These are phyloP conservation scores for Apaloderma vittatum DNA, from an alignment of 2,113 vertebrate genomes.

Conservation along the genomic window DNA sequence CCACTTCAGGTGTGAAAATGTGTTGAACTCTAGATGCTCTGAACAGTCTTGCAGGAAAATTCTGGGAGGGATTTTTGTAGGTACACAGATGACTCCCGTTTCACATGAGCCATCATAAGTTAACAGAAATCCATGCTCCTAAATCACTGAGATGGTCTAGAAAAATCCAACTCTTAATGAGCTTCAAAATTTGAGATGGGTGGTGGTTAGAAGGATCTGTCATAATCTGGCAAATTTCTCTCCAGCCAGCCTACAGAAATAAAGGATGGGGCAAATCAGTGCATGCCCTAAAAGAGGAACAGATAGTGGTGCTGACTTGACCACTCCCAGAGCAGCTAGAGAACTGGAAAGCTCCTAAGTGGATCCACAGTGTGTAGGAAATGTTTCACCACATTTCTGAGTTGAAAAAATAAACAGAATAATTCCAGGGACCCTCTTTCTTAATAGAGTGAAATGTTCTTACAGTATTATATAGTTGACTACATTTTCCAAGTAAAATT, in stretches of 20 bases:
- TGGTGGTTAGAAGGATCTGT: neutral
- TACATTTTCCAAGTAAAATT: neutral
- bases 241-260: neutral
- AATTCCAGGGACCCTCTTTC: neutral
- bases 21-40: neutral
- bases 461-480: neutral
- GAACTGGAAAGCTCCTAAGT: neutral
- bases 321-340: rapidly evolving
- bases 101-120: neutral
- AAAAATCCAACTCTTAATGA: neutral
- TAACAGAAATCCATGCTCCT: neutral
- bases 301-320: neutral
- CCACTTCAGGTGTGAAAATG: neutral
- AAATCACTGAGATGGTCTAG: neutral
- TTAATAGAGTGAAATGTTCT: neutral
- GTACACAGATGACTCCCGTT: neutral
- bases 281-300: neutral
- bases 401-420: neutral
- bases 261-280: neutral
- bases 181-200: neutral
- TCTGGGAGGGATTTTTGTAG: neutral
- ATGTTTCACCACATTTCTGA: neutral
- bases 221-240: neutral
- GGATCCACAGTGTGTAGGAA: neutral
- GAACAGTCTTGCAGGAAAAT: neutral